phyloP scores from a whole-genome alignment of 1,140 invertebrate genomes.

The Scaptomyza montana region DNA sequence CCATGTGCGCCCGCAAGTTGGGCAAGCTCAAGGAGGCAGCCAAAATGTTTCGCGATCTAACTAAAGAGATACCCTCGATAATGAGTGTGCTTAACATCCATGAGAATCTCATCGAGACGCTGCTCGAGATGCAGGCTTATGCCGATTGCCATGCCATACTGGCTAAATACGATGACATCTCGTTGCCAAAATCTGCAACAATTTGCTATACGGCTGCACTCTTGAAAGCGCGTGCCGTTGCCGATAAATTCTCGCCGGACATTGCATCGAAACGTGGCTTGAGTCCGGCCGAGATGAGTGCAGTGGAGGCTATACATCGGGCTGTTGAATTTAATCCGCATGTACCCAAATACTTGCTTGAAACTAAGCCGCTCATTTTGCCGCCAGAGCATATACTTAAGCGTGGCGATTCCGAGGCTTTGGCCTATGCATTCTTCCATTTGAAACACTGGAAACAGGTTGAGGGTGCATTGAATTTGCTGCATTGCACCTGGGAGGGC shows the following conservation, averaged over 20 bases:
- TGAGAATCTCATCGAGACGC: slow-evolving; percentile 98
- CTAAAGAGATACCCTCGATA: slow-evolving; percentile 96
- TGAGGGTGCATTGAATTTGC: slow-evolving; percentile 96
- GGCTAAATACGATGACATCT: slow-evolving; percentile 98
- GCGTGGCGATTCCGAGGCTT: slow-evolving; percentile 98
- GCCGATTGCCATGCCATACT: slow-evolving; percentile 96
- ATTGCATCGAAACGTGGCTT: slow-evolving; percentile 94
- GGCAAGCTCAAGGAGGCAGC: slow-evolving; percentile 97
- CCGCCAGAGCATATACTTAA: slow-evolving; percentile 99
- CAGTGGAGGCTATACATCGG: slow-evolving; percentile 97
- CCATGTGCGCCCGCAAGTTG: slow-evolving; percentile 98
- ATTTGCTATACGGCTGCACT: slow-evolving; percentile 98
- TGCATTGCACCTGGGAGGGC: slow-evolving; percentile 98
- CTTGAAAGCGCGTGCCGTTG: slow-evolving; percentile 95
- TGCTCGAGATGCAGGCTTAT: slow-evolving; percentile 98
- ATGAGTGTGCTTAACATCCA: slow-evolving; percentile 98
- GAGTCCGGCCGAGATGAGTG: slow-evolving; percentile 95
- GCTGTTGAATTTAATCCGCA: slow-evolving; percentile 99
- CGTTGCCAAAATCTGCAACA: slow-evolving; percentile 97
- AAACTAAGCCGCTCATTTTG: slow-evolving; percentile 97
- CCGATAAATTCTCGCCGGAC: slow-evolving; percentile 96
- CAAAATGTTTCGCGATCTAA: slow-evolving; percentile 98
- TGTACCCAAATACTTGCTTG: slow-evolving; percentile 98
- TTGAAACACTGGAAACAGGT: slow-evolving; percentile 98
- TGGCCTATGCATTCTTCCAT: slow-evolving; percentile 98